Percentiles rank a stretch among this genome's conserved stretches.
These are phyloP conservation scores for Sinohyriopsis cumingii DNA, from an alignment of 2,888 invertebrate genomes.

Conservation along the genomic window DNA sequence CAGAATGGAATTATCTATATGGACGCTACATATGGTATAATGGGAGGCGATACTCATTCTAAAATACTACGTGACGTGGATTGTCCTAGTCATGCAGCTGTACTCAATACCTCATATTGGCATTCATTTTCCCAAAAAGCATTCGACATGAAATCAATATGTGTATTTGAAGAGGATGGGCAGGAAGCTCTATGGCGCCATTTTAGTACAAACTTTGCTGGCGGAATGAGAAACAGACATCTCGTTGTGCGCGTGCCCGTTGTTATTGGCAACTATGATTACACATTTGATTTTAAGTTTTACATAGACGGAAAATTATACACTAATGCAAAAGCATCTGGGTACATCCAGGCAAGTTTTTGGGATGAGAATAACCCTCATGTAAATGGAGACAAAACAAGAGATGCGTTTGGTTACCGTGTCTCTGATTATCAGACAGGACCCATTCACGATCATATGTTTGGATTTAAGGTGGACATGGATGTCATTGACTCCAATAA, in stretches of 20 bases:
- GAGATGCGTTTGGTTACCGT: constrained; percentile 46
- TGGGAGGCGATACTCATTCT: constrained; percentile 28
- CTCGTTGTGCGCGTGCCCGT: constrained; percentile 42
- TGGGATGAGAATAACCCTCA: constrained; percentile 42
- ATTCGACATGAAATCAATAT: constrained; percentile 32
- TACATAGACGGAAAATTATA: constrained; percentile 45
- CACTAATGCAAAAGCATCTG: constrained; percentile 37
- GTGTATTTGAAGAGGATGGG: constrained; percentile 51
- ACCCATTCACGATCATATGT: constrained; percentile 50
- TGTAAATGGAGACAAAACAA: constrained; percentile 26
- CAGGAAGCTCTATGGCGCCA: constrained; percentile 52
- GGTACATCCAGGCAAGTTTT: constrained; percentile 45
- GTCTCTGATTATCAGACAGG: constrained; percentile 36
- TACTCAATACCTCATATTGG: constrained; percentile 44
- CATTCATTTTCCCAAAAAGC: constrained; percentile 22
- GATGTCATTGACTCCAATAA: constrained; percentile 46
- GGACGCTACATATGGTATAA: constrained; percentile 47
- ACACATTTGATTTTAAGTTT: constrained; percentile 50
- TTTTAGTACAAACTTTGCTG: constrained; percentile 31
- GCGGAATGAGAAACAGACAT: constrained; percentile 42
- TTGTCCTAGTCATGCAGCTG: constrained; percentile 50
- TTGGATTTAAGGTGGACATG: too few species aligned
- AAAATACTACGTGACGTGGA: constrained; percentile 45
- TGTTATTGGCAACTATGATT: constrained; percentile 53
- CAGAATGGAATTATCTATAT: constrained; percentile 48